These are phyloP conservation scores for Euzetes globulus DNA, from an alignment of 2,888 invertebrate genomes.

Conservation along the genomic window DNA sequence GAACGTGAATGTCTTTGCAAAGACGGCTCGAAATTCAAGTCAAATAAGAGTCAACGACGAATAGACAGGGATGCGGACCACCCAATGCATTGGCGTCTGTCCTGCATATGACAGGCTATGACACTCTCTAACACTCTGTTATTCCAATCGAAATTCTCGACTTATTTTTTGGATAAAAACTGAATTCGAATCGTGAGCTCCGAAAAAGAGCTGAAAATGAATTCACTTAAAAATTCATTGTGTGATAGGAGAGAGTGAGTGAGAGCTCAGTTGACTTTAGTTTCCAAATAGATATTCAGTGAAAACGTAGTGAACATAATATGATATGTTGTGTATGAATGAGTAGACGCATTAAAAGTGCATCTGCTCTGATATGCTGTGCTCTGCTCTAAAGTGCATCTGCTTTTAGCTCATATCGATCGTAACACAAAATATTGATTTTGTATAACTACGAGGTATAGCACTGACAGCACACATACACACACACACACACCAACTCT, in stretches of 20 bases:
- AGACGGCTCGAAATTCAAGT: slow-evolving; percentile 6
- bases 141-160: not conserved
- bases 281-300: slow-evolving; percentile 9
- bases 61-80: slow-evolving; percentile 4
- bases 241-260: not conserved
- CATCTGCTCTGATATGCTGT: not conserved
- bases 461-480: too few relatives aligned
- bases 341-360: slow-evolving; percentile 22
- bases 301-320: slow-evolving; percentile 1
- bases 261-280: slow-evolving; percentile 11
- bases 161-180: not conserved
- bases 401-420: slow-evolving; percentile 19
- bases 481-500: too few relatives aligned
- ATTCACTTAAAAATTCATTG: slow-evolving; percentile 9
- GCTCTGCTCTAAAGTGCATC: slow-evolving; percentile 18
- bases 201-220: slow-evolving; percentile 4
- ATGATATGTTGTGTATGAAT: not conserved
- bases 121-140: not conserved
- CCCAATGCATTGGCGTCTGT: slow-evolving; percentile 29
- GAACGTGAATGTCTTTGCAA: not conserved
- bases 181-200: not conserved
- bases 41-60: not conserved
- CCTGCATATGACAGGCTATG: slow-evolving; percentile 7
- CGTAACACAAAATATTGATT: not conserved
- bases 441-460: not conserved